These are phyloP conservation scores for Coturnix japonica DNA, from an alignment of 2,113 vertebrate species.

Conservation along the genomic window DNA sequence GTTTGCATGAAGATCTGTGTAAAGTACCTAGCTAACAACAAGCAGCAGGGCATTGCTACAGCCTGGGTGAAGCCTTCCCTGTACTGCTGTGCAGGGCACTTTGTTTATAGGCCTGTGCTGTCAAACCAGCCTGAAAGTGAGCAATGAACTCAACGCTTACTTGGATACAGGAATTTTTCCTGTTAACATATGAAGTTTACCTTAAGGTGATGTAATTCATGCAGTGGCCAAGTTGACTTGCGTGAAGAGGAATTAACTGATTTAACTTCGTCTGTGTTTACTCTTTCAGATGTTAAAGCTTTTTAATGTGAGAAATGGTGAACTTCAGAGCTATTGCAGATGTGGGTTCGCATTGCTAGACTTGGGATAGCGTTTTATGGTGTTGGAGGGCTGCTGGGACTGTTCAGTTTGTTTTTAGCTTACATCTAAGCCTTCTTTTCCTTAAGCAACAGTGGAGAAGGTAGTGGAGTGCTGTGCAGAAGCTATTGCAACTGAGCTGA, in stretches of 20 bases:
- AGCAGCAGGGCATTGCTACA: no score
- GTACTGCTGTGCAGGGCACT: neutral
- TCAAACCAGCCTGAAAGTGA: neutral
- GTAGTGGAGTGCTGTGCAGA: neutral
- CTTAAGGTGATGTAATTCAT: neutral
- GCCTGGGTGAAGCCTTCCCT: neutral
- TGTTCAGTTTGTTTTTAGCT: neutral
- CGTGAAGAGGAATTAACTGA: neutral
- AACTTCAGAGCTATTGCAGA: neutral
- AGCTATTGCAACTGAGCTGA: neutral
- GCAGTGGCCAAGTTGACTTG: neutral
- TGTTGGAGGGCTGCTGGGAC: neutral
- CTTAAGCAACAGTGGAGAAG: neutral
- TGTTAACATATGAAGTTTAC: neutral
- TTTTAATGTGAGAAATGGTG: neutral
- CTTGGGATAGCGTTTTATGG: neutral
- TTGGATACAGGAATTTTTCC: neutral
- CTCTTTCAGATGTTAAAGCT: neutral
- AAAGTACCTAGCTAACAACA: neutral
- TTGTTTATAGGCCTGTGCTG: neutral
- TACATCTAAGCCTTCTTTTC: neutral
- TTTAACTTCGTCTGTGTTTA: neutral
- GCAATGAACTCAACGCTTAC: neutral
- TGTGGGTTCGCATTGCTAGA: fast-evolving
- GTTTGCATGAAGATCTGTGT: neutral